Percentiles rank a stretch among this genome's conserved stretches.
Evolutionary conservation across 2,888 invertebrate genomes (phyloP).

Genomic region (Arctia plantaginis): DNA sequence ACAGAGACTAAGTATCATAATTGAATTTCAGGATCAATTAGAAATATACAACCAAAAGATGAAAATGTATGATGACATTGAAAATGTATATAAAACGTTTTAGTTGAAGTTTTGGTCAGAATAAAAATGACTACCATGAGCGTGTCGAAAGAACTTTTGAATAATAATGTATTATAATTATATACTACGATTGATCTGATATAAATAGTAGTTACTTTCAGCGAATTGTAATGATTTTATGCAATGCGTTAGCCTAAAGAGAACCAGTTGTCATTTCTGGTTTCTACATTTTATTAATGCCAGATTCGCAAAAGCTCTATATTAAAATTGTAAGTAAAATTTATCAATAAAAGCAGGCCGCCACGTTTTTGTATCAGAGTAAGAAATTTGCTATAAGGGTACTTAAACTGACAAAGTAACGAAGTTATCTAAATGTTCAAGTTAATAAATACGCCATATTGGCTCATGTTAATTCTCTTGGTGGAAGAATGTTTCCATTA

Average conservation of each 20-base stretch:
- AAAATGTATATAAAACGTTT: no score
- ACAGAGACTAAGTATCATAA: background rate
- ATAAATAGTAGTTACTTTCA: background rate
- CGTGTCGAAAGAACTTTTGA: background rate
- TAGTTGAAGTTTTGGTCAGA: no score
- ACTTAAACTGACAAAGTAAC: background rate
- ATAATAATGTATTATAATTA: background rate
- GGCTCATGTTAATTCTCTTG: background rate
- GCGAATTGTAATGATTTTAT: background rate
- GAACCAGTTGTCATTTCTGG: background rate
- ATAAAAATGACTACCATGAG: no score
- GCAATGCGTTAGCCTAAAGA: background rate
- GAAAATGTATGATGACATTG: no score
- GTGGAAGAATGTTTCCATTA: background rate
- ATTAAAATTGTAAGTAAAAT: background rate
- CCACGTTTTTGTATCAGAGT: background rate
- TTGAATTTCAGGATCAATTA: background rate
- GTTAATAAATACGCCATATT: background rate
- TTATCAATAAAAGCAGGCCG: background rate
- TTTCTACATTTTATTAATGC: background rate
- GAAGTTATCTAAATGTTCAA: background rate
- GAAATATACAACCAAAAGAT: background rate
- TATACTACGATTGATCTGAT: background rate
- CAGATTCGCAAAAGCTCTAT: background rate
- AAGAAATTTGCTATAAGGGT: no score